Percentiles rank a stretch among this genome's conserved stretches.
These are phyloP conservation scores for Pungitius pungitius DNA, from an alignment of 2,113 vertebrate genomes.

Conservation along the genomic window DNA sequence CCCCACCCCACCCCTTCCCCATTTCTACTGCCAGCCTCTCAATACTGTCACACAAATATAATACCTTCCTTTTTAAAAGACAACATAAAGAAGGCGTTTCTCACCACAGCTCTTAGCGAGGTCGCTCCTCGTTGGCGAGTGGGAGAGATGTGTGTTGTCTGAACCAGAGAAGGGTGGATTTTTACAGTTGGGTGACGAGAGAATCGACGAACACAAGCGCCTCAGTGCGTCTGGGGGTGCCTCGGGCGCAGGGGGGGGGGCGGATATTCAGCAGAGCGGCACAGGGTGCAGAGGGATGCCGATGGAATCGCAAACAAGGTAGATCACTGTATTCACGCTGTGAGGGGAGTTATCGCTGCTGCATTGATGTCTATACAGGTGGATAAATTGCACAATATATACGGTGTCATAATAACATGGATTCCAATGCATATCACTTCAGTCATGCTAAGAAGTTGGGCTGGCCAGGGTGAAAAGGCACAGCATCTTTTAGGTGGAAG, in stretches of 20 bases:
- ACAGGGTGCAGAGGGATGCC: neutral
- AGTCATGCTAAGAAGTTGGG: no score
- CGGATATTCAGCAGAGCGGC: neutral
- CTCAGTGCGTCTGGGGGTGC: neutral
- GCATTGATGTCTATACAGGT: no score
- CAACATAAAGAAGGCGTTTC: neutral
- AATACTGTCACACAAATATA: neutral
- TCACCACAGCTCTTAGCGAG: neutral
- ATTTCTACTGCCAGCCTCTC: neutral
- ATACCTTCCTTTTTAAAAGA: neutral
- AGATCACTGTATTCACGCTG: no score
- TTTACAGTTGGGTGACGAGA: neutral
- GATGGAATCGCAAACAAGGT: neutral
- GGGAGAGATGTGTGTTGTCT: conserved; percentile 11
- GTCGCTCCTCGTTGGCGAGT: neutral
- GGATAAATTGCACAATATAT: no score
- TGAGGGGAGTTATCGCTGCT: no score
- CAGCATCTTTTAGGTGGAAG: neutral
- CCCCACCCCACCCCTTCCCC: no score
- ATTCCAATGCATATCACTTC: no score
- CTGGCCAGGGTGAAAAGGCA: neutral
- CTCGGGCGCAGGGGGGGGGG: neutral
- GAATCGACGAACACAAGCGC: neutral
- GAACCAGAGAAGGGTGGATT: neutral
- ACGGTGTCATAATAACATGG: no score